These are phyloP conservation scores for Leucophenga maculata DNA, from an alignment of 2,888 invertebrate genomes.

Conservation along the genomic window DNA sequence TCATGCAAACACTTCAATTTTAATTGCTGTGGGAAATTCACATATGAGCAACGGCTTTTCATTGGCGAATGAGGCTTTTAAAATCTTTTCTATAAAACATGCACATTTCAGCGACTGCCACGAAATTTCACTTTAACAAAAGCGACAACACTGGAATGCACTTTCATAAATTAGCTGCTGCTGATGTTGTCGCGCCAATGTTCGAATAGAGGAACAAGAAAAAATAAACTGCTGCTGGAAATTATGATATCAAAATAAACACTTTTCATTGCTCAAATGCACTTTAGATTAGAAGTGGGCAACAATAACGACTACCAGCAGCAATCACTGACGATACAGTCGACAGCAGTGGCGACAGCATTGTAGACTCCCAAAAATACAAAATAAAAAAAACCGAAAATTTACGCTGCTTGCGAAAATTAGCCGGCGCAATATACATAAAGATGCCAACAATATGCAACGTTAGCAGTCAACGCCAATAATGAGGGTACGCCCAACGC, in stretches of 20 bases:
- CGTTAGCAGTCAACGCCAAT: not conserved
- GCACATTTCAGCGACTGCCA: not conserved
- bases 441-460: slow-evolving; percentile 18
- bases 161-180: slow-evolving; percentile 31
- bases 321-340: slow-evolving; percentile 35
- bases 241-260: slow-evolving; percentile 30
- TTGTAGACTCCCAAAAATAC: not conserved
- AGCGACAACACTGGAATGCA: slow-evolving; percentile 45
- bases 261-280: not conserved
- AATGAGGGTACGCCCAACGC: not conserved
- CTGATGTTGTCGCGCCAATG: not conserved
- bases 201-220: not conserved
- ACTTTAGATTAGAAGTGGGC: slow-evolving; percentile 36
- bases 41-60: slow-evolving; percentile 62
- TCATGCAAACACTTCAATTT: slow-evolving; percentile 58
- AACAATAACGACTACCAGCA: slow-evolving; percentile 30
- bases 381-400: too few relatives aligned
- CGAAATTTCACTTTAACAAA: too few relatives aligned
- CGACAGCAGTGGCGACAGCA: not conserved
- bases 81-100: slow-evolving; percentile 54
- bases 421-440: slow-evolving; percentile 13
- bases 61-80: slow-evolving; percentile 33
- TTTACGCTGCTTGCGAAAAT: slow-evolving; percentile 23
- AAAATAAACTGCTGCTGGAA: not conserved
- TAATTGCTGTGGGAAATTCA: slow-evolving; percentile 72